Percentiles rank a stretch among this genome's conserved stretches.
phyloP scores from a whole-genome alignment of 1,140 invertebrate species.

The Trichonephila clavata region DNA sequence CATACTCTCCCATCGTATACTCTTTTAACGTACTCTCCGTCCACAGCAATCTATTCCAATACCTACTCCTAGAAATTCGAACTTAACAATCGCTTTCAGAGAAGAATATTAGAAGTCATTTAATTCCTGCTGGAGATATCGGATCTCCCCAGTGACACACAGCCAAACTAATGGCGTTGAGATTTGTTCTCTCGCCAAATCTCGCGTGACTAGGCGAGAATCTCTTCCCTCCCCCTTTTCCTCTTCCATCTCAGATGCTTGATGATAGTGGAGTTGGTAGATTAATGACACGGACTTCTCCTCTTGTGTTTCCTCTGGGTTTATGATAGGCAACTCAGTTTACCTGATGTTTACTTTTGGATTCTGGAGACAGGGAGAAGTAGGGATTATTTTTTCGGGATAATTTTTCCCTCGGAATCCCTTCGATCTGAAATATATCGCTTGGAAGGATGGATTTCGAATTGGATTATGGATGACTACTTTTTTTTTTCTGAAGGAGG shows the following conservation, averaged over 20 bases:
- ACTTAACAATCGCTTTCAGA: not conserved
- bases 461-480: not conserved
- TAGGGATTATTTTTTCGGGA: not conserved
- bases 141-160: not conserved
- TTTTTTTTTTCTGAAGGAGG: not conserved
- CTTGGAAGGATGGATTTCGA: not conserved
- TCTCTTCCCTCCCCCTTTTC: not conserved
- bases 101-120: constrained; percentile 33
- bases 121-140: constrained; percentile 28
- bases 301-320: not conserved
- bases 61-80: not conserved
- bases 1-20: too few species aligned
- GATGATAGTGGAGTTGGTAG: constrained; percentile 29
- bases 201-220: constrained; percentile 26
- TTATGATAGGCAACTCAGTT: constrained; percentile 6
- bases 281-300: not conserved
- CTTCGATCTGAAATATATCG: not conserved
- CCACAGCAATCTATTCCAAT: not conserved
- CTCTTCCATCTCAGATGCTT: constrained; percentile 16
- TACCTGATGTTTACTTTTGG: constrained; percentile 45
- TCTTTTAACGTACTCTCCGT: not conserved
- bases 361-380: not conserved
- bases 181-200: constrained; percentile 35
- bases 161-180: constrained; percentile 37
- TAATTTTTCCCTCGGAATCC: not conserved